These are phyloP conservation scores for Aldrovandia affinis DNA, from an alignment of 2,797 vertebrate genomes.

Conservation along the genomic window DNA sequence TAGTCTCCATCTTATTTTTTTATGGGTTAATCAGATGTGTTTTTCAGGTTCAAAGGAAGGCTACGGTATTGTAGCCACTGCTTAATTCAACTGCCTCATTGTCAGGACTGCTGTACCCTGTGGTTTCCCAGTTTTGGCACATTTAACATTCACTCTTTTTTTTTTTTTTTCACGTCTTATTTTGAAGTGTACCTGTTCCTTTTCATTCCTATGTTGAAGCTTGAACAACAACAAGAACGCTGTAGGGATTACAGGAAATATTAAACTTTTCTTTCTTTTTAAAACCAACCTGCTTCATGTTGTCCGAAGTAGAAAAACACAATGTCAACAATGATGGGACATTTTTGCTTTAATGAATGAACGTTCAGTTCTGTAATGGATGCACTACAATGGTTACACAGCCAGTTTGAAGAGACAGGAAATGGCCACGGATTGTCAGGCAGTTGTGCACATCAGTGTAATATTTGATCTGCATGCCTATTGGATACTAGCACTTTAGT, in stretches of 20 bases:
- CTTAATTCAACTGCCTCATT: conserved; percentile 14
- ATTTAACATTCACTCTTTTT: conserved; percentile 35
- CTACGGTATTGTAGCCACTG: conserved; percentile 47
- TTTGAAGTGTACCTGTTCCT: conserved; percentile 26
- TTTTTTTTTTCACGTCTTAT: too few species aligned
- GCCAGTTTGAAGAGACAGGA: conserved; percentile 33
- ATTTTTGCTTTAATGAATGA: conserved; percentile 60
- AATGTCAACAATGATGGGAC: conserved; percentile 73
- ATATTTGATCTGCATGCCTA: conserved; percentile 86
- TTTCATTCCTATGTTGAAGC: conserved; percentile 44
- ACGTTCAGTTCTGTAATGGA: conserved; percentile 62
- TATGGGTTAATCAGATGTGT: conserved; percentile 36
- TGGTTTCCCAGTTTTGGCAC: background rate
- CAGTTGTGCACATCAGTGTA: conserved; percentile 75
- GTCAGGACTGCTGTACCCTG: background rate
- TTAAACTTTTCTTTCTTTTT: conserved; percentile 26
- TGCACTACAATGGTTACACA: conserved; percentile 42
- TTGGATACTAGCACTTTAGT: conserved; percentile 89
- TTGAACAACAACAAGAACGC: conserved; percentile 45
- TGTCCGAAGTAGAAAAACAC: conserved; percentile 63
- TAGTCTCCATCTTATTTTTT: conserved; percentile 38
- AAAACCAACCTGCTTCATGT: conserved; percentile 50
- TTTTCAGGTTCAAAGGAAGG: conserved; percentile 54
- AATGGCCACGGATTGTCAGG: conserved; percentile 60
- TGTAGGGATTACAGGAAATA: conserved; percentile 45